phyloP scores from a whole-genome alignment of 2,113 vertebrate genomes.

The Petrocephalus zakoni region DNA sequence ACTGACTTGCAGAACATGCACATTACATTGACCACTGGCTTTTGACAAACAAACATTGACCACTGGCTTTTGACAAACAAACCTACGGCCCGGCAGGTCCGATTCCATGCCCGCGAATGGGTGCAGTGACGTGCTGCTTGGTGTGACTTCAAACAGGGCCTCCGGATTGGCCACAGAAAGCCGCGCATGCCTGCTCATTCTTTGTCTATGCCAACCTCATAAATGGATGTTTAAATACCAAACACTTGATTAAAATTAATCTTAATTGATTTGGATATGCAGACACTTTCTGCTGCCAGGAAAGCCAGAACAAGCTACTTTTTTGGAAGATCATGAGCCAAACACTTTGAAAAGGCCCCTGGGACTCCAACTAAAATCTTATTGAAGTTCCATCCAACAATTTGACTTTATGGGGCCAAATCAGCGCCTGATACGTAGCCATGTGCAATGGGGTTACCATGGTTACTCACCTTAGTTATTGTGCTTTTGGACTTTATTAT shows the following conservation, averaged over 20 bases:
- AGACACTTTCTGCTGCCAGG: conserved; percentile 37
- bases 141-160: neutral
- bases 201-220: conserved; percentile 16
- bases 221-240: conserved; percentile 19
- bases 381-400: conserved; percentile 62
- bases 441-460: conserved; percentile 29
- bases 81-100: neutral
- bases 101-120: neutral
- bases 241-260: conserved; percentile 23
- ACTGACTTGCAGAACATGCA: neutral
- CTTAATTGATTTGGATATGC: conserved; percentile 26
- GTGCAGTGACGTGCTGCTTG: neutral
- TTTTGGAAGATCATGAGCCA: conserved; percentile 53
- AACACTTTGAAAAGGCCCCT: conserved; percentile 58
- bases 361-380: conserved; percentile 52
- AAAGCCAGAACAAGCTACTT: conserved; percentile 55
- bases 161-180: neutral
- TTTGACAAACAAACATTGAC: neutral
- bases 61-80: neutral
- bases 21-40: neutral
- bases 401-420: conserved; percentile 48
- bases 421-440: conserved; percentile 37
- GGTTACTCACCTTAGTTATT: conserved; percentile 21
- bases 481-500: neutral
- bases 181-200: neutral